Percentiles rank a stretch among this genome's conserved stretches.
Conservation (phyloP, 2,113 vertebrate species). For the Laterallus jamaicensis region DNA sequence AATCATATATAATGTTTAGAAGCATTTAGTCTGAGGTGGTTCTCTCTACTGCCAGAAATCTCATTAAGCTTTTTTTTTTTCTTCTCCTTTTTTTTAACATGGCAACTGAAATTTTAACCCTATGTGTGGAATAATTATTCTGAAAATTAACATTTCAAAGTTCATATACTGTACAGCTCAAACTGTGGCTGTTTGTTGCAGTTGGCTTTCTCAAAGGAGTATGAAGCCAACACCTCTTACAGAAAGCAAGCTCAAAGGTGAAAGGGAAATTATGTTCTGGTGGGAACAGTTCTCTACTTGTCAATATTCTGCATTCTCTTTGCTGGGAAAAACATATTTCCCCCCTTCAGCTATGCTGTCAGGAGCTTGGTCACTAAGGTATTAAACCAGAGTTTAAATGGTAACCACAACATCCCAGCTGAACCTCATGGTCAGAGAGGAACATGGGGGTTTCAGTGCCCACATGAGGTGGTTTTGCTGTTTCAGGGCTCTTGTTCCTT, state of each 20-base stretch:
- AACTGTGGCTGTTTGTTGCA: not conserved
- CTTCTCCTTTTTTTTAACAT: not conserved
- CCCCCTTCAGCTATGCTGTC: not conserved
- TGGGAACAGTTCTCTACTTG: not conserved
- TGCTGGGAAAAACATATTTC: not conserved
- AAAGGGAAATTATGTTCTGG: not conserved
- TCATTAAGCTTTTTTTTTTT: not conserved
- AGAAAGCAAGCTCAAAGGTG: not conserved
- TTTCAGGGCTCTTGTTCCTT: not conserved
- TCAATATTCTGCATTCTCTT: not conserved
- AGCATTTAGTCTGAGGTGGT: not conserved
- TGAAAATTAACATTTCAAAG: not conserved
- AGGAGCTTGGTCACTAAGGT: not conserved
- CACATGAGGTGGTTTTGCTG: not conserved
- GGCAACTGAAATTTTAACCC: not conserved
- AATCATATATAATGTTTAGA: not conserved
- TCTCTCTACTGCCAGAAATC: not conserved
- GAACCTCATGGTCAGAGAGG: not conserved
- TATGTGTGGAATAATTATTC: not conserved
- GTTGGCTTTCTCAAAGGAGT: not conserved
- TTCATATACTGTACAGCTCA: not conserved
- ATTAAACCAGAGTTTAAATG: not conserved
- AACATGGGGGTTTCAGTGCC: not conserved
- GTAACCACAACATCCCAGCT: not conserved
- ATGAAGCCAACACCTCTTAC: not conserved